Conservation (phyloP, 2,113 vertebrate species). For the Bungarus multicinctus region DNA sequence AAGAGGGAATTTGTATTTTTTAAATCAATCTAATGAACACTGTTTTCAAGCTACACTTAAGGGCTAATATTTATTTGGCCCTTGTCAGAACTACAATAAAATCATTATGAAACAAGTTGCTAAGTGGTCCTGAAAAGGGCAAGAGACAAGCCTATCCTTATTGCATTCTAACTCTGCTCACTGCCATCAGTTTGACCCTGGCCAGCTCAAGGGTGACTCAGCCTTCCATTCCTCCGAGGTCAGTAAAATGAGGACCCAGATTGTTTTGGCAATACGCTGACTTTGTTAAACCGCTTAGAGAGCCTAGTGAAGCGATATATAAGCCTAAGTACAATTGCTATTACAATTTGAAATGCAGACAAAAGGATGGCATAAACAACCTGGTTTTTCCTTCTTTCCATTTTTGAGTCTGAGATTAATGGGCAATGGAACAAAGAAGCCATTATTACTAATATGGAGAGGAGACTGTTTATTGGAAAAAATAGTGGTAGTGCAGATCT, state of each 20-base stretch:
- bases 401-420: background rate
- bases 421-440: background rate
- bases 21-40: background rate
- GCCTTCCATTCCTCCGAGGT: background rate
- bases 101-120: background rate
- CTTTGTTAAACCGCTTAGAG: background rate
- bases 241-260: background rate
- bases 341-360: background rate
- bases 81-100: background rate
- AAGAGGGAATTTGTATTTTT: background rate
- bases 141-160: constrained; percentile 1
- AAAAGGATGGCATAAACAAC: background rate
- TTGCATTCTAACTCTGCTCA: background rate
- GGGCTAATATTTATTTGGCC: background rate
- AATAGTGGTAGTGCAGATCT: background rate
- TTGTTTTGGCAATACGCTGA: background rate
- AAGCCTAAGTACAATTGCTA: background rate
- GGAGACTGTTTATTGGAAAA: background rate
- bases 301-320: background rate
- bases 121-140: constrained; percentile 16
- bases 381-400: background rate
- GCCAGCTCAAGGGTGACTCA: background rate
- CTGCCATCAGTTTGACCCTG: background rate
- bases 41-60: background rate
- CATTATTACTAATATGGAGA: background rate